Conservation (phyloP, 2,797 vertebrate species). For the Dicrostonyx torquatus region DNA sequence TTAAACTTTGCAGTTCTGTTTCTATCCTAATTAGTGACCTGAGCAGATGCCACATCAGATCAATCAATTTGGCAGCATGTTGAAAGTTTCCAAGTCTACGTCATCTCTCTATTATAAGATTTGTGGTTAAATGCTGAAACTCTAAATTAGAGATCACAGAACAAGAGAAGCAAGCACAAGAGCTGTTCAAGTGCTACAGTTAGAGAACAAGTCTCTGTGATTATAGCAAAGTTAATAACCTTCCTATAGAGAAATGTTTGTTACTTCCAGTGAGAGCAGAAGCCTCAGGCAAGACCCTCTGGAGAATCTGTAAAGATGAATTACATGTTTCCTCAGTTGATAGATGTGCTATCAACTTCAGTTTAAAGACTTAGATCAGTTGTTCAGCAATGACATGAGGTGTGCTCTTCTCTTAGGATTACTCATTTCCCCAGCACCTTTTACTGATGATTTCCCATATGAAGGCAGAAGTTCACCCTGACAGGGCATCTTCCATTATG, state of each 20-base stretch:
- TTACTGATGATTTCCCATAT: not conserved
- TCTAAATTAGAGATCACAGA: not conserved
- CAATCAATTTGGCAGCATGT: not conserved
- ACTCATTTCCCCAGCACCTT: not conserved
- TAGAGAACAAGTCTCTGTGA: not conserved
- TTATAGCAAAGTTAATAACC: not conserved
- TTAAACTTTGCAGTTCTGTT: not conserved
- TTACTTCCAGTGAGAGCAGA: not conserved
- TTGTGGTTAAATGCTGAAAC: not conserved
- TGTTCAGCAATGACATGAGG: not conserved
- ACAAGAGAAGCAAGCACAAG: rapidly evolving
- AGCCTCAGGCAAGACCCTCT: not conserved
- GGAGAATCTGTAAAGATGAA: not conserved
- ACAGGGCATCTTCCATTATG: not conserved
- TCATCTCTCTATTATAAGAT: not conserved
- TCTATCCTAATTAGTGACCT: not conserved
- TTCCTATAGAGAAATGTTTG: not conserved
- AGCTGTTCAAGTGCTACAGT: not conserved
- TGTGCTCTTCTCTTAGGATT: not conserved
- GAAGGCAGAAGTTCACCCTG: not conserved
- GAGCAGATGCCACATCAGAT: not conserved
- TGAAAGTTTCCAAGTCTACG: not conserved
- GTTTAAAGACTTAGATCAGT: not conserved
- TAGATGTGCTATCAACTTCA: not conserved
- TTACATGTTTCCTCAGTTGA: not conserved